Evolutionary conservation across 2,113 vertebrate genomes (phyloP), one percentile per base, ranked within the genome.

Genomic region (Scomber japonicus): DNA sequence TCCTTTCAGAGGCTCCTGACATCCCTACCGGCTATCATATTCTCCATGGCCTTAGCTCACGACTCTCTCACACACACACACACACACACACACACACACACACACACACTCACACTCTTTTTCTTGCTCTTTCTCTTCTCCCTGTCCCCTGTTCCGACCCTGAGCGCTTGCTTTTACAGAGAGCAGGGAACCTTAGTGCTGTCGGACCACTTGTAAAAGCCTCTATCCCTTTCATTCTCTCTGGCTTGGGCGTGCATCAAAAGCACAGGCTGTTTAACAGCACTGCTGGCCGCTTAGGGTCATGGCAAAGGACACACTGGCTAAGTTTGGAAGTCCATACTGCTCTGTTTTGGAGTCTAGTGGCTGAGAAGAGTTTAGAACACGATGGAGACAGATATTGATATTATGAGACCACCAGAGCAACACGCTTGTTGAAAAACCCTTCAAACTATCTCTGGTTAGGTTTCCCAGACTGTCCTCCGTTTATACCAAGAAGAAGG

Each of bases 1-100:
- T 85, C 80, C 80, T 86, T 85, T 90, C 78, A 88, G 85, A 87
- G 81, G 73, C 87, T 90, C 70, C 81, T 86, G 72, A 91, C 83
- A 87, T 87, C 91, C 82, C 90, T 90, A 89, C 86, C 62, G 80
- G 92, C 93, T 75, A 91, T 90, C 78, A 88, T 88, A 90, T 82
- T 79, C 84, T 90, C 75, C 46, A 19, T 79, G 67, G 82, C 82
- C 71, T 75, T 75, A 86, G 77, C 83, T 55, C 81, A 78, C 82
- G 69, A 35, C 60, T 67, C 60, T 71, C 70, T 49, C 72, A 16
- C 64, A 51, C 70, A 54, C 56, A 27, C 67, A 57, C 60, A 50
- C 35, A 45, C 66, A 16, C 60, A 24, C 21, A 59, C 75, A n/a
- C 55, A 66, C 69, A 7, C 48, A 35, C 16, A 31, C 9, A 12